phyloP scores from a whole-genome alignment of 2,888 invertebrate species.

The Sphecodes monilicornis region DNA sequence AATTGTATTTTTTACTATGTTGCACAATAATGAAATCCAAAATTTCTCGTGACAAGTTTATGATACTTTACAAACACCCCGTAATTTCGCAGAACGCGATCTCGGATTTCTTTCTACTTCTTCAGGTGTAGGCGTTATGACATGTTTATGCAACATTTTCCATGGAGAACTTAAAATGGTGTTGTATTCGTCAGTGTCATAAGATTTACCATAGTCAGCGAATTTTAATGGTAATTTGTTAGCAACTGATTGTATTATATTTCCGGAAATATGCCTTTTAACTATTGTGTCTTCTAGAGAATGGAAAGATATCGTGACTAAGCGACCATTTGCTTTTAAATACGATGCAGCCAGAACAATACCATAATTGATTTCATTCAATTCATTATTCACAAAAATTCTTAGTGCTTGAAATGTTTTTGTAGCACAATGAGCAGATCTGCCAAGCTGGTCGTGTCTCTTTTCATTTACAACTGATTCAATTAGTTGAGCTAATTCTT shows the following conservation, averaged over 20 bases:
- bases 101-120: conserved; percentile 93
- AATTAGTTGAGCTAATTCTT: conserved; percentile 92
- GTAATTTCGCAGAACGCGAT: conserved; percentile 94
- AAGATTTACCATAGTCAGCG: conserved; percentile 87
- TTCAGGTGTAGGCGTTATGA: conserved; percentile 89
- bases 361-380: conserved; percentile 97
- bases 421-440: conserved; percentile 93
- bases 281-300: conserved; percentile 97
- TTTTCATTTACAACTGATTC: conserved; percentile 87
- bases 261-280: conserved; percentile 94
- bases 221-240: conserved; percentile 91
- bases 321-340: conserved; percentile 91
- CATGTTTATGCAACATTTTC: conserved; percentile 92
- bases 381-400: conserved; percentile 98
- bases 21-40: neutral
- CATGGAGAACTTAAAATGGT: conserved; percentile 89
- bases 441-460: conserved; percentile 89
- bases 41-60: conserved; percentile 9
- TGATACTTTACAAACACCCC: conserved; percentile 91
- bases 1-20: conserved; percentile 20
- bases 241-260: conserved; percentile 89
- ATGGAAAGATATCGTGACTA: conserved; percentile 95
- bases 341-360: conserved; percentile 91
- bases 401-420: conserved; percentile 97
- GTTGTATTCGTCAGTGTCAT: conserved; percentile 87